Base-by-base conservation (phyloP, 2,113 vertebrate species). In the Origma solitaria region DNA sequence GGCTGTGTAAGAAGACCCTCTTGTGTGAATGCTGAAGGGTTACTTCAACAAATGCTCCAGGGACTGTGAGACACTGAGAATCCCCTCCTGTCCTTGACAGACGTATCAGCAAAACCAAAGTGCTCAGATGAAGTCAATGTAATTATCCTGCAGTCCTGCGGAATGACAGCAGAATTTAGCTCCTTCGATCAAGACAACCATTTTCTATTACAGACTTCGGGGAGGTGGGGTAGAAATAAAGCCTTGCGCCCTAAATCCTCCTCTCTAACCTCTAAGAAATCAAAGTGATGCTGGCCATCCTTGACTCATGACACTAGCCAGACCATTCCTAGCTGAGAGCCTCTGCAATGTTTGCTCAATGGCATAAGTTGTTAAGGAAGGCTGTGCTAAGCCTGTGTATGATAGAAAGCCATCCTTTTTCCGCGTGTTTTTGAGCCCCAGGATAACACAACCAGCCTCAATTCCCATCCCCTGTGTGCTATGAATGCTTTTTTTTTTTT, bases 221-320 rank as follows among this genome's bases (percentile, higher is more conserved):
- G 40, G 35, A 68, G 45, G 24, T 60, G 14, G 37, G 40, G 7
- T 47, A 62, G 54, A 85, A 94, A 90, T 86, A 72, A 71, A 92
- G 54, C 0, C 0, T 20, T 88, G 80, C 90, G 82, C 95, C 66
- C 90, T 86, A 80, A 94, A 92, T 78, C 66, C 56, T 92, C 11
- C 56, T 76, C 68, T 86, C 62, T 88, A 91, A 85, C 73, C 75
- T 68, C 54, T 49, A 82, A 81, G 94, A 91, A 95, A 96, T 88
- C 82, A 88, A 82, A 96, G 88, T n/a, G 40, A 21, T 77, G 66
- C 61, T 40, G 35, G 68, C 40, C 47, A 58, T 72, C 92, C 80
- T 57, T 84, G 53, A 68, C 81, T 96, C 50, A 5, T 60, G 85
- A 64, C 68, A 61, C 68, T 86, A 19, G 30, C 80, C 85, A 86